Conservation (phyloP, 2,888 invertebrate genomes). For the Cabera pusaria region DNA sequence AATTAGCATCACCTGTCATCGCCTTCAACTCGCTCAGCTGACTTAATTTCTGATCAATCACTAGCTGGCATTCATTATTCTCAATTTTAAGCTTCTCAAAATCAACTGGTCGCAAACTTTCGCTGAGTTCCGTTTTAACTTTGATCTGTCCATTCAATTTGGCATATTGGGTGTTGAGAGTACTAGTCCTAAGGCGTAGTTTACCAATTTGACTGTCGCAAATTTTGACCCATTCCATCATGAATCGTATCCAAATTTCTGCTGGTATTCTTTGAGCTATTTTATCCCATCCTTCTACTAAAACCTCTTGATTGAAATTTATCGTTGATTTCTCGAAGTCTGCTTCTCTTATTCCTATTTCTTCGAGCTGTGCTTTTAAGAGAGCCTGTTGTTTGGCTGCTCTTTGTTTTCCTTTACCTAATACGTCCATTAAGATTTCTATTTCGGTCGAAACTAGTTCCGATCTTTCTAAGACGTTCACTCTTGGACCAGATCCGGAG, state of each 20-base stretch:
- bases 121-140: conserved; percentile 82
- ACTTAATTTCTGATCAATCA: conserved; percentile 80
- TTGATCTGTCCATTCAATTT: conserved; percentile 80
- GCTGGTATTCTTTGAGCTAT: conserved; percentile 85
- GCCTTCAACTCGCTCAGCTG: conserved; percentile 82
- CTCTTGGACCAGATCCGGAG: conserved; percentile 61
- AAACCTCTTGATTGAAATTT: conserved; percentile 78
- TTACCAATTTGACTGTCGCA: conserved; percentile 82
- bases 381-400: conserved; percentile 62
- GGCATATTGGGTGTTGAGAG: conserved; percentile 76
- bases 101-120: conserved; percentile 83
- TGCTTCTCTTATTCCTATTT: conserved; percentile 72
- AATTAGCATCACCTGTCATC: conserved; percentile 83
- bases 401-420: conserved; percentile 52
- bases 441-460: conserved; percentile 78
- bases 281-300: conserved; percentile 78
- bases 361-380: conserved; percentile 80
- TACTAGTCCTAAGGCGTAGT: conserved; percentile 81
- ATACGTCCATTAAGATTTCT: conserved; percentile 59
- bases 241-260: conserved; percentile 82
- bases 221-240: conserved; percentile 84
- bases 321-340: conserved; percentile 75
- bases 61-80: conserved; percentile 73
- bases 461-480: conserved; percentile 77
- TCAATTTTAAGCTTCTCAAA: conserved; percentile 86